Base-by-base conservation (phyloP, 2,888 invertebrate species). In the Tachystola acroxantha region DNA sequence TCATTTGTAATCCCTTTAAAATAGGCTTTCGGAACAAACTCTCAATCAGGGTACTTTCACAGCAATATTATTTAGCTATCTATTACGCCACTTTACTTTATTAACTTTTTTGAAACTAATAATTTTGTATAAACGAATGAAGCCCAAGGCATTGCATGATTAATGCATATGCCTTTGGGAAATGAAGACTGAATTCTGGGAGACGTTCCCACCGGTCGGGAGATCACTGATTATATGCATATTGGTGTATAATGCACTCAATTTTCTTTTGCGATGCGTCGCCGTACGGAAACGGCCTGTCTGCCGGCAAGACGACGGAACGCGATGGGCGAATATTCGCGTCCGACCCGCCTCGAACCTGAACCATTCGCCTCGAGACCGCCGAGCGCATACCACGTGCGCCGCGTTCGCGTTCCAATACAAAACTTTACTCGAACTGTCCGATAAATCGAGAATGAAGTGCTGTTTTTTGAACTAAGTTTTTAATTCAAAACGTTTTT, bases 401-500 rank as follows among this genome's bases (percentile, higher is more conserved):
- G 12, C 45, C 61, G 64, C 66, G 65, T 55, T 51, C 61, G 61
- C 63, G 60, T 59, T 42, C 48, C 39, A 16, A 4, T n/a, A n/a
- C 42, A 60, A 20, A 82, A 85, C 85, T 82, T 84, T 64, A 66
- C 65, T 69, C 81, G 84, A 59, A 57, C 58, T 58, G 59, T 65
- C 48, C 58, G 59, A 54, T 50, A 24, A 53, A 59, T 60, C 64
- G 81, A 72, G 74, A 80, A 66, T 64, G 53, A 74, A 80, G 80
- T 80, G 75, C 53, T 76, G 71, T 67, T 67, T 63, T n/a, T 66
- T 63, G 55, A 63, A 58, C 61, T 51, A 53, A 48, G 55, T 62
- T 63, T 62, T 64, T 54, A 61, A 61, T 59, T 61, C 49, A 45
- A 30, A 55, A 56, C 48, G 53, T 63, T 58, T 59, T 68, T 64